phyloP scores from a whole-genome alignment of 2,113 vertebrate genomes.

The Elaphurus davidianus region DNA sequence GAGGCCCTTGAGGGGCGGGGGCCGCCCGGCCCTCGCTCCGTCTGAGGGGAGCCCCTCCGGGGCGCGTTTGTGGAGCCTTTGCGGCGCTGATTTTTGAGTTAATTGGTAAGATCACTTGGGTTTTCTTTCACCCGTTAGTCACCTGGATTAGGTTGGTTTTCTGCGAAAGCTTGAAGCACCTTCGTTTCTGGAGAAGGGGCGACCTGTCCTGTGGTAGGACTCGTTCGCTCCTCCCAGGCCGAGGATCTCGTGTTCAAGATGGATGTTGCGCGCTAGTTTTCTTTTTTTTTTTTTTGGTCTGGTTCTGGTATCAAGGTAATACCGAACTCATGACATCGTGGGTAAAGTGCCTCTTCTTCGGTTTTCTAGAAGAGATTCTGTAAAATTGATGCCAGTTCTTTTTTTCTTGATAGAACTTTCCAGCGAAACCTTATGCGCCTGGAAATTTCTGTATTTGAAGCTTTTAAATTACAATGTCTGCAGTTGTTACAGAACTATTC shows the following conservation, averaged over 20 bases:
- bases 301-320: not conserved
- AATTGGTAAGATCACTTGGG: accelerated
- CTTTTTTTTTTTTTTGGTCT: too few species aligned
- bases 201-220: accelerated
- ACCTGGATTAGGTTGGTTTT: not conserved
- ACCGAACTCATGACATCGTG: not conserved
- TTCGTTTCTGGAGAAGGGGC: not conserved
- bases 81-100: accelerated
- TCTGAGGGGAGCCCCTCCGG: not conserved
- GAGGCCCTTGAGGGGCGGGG: not conserved
- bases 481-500: not conserved
- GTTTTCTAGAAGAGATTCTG: not conserved
- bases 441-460: not conserved
- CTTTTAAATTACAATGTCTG: not conserved
- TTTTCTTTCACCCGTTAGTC: too few species aligned
- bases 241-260: accelerated
- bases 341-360: not conserved
- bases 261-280: too few species aligned
- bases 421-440: not conserved
- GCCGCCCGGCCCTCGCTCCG: not conserved
- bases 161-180: too few species aligned
- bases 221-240: not conserved
- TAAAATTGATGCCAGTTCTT: not conserved
- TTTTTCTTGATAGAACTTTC: not conserved
- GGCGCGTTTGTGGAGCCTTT: not conserved